Conservation (phyloP, 1,140 invertebrate species). For the Drosophila athabasca region DNA sequence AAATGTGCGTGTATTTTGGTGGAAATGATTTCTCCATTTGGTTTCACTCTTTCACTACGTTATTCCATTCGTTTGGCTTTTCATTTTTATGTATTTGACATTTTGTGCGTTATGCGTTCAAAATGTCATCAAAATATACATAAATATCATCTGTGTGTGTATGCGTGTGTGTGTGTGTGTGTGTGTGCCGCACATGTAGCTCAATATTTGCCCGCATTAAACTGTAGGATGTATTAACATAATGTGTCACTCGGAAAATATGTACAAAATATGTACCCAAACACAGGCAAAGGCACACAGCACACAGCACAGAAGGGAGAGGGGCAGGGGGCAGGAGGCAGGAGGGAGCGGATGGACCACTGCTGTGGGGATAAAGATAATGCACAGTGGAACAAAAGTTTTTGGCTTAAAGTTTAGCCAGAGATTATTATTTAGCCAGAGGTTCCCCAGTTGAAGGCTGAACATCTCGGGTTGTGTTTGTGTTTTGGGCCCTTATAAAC, state of each 20-base stretch:
- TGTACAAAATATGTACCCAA: conserved; percentile 23
- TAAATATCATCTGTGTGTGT: conserved; percentile 40
- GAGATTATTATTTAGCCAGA: not conserved
- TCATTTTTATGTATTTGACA: conserved; percentile 77
- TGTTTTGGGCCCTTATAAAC: too few species aligned
- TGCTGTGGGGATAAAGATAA: conserved; percentile 22
- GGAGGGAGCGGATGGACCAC: not conserved
- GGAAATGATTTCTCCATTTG: conserved; percentile 63
- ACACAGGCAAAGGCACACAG: conserved; percentile 18
- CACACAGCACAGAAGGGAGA: not conserved
- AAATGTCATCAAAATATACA: conserved; percentile 77
- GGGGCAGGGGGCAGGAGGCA: too few species aligned
- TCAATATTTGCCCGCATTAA: conserved; percentile 75
- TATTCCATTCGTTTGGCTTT: conserved; percentile 27
- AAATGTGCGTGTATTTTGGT: conserved; percentile 44
- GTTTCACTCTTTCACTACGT: conserved; percentile 61
- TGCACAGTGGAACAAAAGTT: conserved; percentile 40
- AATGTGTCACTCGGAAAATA: conserved; percentile 65
- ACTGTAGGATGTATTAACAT: conserved; percentile 73
- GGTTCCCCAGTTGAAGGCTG: too few species aligned
- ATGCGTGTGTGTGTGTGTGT: conserved; percentile 20
- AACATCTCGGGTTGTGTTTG: too few species aligned
- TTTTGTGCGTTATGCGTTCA: conserved; percentile 65
- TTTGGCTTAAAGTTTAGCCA: not conserved
- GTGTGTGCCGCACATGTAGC: conserved; percentile 46